Base-by-base conservation (phyloP, 2,888 invertebrate species). In the Ichneumoninae sp. region DNA sequence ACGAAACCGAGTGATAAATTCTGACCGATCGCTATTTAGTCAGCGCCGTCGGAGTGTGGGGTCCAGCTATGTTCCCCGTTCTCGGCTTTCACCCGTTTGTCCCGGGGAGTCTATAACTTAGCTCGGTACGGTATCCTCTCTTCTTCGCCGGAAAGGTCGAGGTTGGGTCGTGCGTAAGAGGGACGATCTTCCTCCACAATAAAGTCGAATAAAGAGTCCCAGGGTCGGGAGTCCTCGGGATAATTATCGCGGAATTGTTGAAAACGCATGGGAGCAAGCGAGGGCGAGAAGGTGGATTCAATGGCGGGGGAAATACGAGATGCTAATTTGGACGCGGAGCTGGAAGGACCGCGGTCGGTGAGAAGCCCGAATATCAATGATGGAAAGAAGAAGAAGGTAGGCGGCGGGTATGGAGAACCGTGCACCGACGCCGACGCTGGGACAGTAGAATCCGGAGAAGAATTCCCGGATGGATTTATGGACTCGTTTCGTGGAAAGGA, bases 21-120 rank as follows among this genome's bases (percentile, higher is more conserved):
- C 86, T 85, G 83, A 86, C 77, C 90, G 88, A 90, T 89, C 88
- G 89, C 87, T 89, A 88, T 90, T 90, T 89, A 88, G 89, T 88
- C 87, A 89, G 87, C 84, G 88, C 16, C 83, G 40, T 26, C 60
- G 80, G 19, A 68, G 52, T 78, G 68, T 82, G 44, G 22, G 50
- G 50, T 50, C 65, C 36, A 36, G 33, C 36, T 19, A 19, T 36
- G n/a, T 30, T 16, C n/a, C 19, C 13, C 22, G 47, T 47, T 65
- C 79, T 57, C 66, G 65, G 70, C 79, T 69, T 79, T 79, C 83
- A 75, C 44, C 54, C 33, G 52, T 33, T 16, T 36, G 74, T 65
- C 71, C 22, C 52, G 13, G 50, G 10, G 33, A 65, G 63, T 50
- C 65, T 30, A 70, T 78, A 65, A 77, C 30, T 66, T 33, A 69